Evolutionary conservation across 2,797 vertebrate species (phyloP).

Genomic region (Sitta carolinensis): DNA sequence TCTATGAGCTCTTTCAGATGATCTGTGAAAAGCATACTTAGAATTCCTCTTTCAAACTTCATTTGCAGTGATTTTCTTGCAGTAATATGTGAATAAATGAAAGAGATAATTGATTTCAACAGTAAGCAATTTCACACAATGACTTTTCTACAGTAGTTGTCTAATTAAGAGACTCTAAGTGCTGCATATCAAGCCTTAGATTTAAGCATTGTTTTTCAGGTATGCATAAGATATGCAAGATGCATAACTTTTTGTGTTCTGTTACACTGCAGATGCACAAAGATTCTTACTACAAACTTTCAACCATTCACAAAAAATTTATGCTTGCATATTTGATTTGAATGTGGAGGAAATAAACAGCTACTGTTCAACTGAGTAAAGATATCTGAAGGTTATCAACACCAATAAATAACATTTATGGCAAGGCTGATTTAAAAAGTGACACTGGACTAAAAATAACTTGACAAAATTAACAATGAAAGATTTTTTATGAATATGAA

Average conservation of each 20-base stretch:
- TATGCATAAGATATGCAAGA: neutral
- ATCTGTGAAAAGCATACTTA: conserved; percentile 28
- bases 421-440: neutral
- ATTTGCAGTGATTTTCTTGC: conserved; percentile 21
- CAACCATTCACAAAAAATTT: neutral
- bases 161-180: neutral
- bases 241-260: conserved; percentile 43
- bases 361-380: neutral
- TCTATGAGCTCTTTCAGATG: neutral
- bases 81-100: conserved; percentile 26
- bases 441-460: neutral
- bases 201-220: neutral
- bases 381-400: neutral
- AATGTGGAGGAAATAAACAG: neutral
- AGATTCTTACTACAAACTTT: conserved; percentile 4
- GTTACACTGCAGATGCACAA: neutral
- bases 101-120: conserved; percentile 16
- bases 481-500: conserved; percentile 8
- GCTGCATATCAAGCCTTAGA: neutral
- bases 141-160: conserved; percentile 24
- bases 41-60: conserved; percentile 47
- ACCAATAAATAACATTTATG: neutral
- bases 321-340: neutral
- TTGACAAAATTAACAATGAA: conserved; percentile 25
- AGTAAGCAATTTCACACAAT: conserved; percentile 21